Base-by-base conservation (phyloP, 2,797 vertebrate genomes). In the Macropus fuliginosus region DNA sequence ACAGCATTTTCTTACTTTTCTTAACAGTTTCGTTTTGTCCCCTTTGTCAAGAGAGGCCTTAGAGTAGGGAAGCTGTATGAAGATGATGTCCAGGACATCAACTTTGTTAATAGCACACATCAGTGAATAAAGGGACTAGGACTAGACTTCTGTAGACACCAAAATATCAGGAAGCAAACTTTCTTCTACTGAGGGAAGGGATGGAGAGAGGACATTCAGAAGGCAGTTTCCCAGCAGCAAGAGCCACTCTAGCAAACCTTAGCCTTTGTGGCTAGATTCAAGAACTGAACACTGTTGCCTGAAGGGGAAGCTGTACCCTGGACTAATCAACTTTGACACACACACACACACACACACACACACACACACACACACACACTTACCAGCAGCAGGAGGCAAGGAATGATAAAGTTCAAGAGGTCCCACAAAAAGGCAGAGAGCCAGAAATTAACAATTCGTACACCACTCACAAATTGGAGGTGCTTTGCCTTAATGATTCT, bases 361-460 rank as follows among this genome's bases (percentile, higher is more conserved):
- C 5, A 27, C 91, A 29, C 93, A 62, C 31, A 92, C 92, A 66
- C 50, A 21, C 29, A 54, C 90, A 14, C 12, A 98, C 99, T 99
- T 94, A 99, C 99, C 99, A 99, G 97, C 98, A 99, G 99, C 95
- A 99, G 98, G n/a, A 99, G 98, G 95, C 99, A 99, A 31, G 99
- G 99, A 97, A 99, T 97, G 91, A 99, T 98, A 98, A 99, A 99
- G 98, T 99, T 99, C 97, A 99, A 98, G 95, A 99, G 98, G 98
- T 99, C 99, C 99, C 99, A 99, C 94, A 99, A 98, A 54, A 99
- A 98, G 4, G 99, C 99, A 0, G 99, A 99, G 92, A 99, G 99
- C 99, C 99, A 99, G 98, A 99, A 99, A 98, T 99, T 99, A 93
- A 99, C 98, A 95, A 99, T 98, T 16, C 99, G 99, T 95, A 99